phyloP scores from a whole-genome alignment of 23 tunicate species.

The Trididemnum nubilum region DNA sequence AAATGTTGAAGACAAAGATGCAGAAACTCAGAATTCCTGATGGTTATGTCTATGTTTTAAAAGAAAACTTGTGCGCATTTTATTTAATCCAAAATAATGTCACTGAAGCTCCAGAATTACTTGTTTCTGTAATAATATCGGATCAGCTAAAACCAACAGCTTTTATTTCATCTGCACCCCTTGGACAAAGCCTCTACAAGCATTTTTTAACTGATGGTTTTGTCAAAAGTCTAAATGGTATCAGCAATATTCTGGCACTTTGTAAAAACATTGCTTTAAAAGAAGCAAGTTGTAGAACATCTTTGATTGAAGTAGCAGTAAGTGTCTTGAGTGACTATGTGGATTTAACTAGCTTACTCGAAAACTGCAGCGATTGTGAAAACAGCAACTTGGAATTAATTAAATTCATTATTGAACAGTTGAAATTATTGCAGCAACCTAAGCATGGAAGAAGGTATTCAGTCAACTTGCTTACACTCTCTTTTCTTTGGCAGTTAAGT shows the following conservation, averaged over 20 bases:
- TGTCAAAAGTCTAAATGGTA: not conserved
- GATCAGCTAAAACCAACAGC: not conserved
- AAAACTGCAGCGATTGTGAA: not conserved
- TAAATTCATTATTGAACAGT: constrained; percentile 12
- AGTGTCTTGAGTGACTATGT: not conserved
- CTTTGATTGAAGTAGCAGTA: not conserved
- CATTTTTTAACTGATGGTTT: not conserved
- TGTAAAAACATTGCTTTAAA: not conserved
- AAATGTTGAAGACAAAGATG: not conserved
- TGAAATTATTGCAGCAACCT: not conserved
- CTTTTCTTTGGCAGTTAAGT: constrained; percentile 16
- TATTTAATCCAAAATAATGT: not conserved
- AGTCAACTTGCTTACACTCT: not conserved
- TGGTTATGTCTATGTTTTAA: not conserved
- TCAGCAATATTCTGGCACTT: not conserved
- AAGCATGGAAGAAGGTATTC: not conserved
- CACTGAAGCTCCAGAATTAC: not conserved
- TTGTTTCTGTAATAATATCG: not conserved
- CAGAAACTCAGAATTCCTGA: not conserved
- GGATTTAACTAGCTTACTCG: not conserved
- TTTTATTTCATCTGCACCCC: not conserved
- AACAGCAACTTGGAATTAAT: not conserved
- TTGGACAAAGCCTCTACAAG: not conserved
- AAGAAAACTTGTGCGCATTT: not conserved
- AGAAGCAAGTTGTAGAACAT: not conserved